A percentile compares a stretch with the other conserved stretches of the same genome.
Conservation (phyloP, 2,113 vertebrate genomes). For the Formicarius rufipectus region DNA sequence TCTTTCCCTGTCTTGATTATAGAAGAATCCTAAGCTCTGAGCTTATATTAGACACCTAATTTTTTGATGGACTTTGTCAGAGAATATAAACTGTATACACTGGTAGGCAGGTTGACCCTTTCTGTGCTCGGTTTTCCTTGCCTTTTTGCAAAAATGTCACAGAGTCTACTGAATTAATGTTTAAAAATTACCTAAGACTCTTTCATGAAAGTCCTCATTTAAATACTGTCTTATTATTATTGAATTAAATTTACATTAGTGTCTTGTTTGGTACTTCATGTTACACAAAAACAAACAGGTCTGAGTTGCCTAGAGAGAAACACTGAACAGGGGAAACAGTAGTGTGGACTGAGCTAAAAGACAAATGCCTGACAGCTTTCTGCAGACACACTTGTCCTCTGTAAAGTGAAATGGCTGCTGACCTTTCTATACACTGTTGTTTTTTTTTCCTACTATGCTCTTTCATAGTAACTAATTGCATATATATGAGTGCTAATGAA, state of each 20-base stretch:
- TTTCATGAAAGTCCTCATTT: not conserved
- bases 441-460: not conserved
- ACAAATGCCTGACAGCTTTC: not conserved
- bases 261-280: not conserved
- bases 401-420: not conserved
- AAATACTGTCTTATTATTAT: not conserved
- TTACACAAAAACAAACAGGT: not conserved
- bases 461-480: not conserved
- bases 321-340: not conserved
- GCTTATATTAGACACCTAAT: not conserved
- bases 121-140: not conserved
- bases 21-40: not conserved
- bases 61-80: not conserved
- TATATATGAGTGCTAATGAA: not conserved
- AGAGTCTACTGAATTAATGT: not conserved
- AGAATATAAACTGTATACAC: not conserved
- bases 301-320: not conserved
- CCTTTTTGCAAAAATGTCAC: not conserved
- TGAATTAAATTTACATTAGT: not conserved
- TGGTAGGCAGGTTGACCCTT: not conserved
- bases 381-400: not conserved
- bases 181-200: not conserved
- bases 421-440: not conserved
- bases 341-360: not conserved
- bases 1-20: not conserved